These are phyloP conservation scores for Pogonomyrmex californicus DNA, from an alignment of 1,140 invertebrate species.

Conservation along the genomic window DNA sequence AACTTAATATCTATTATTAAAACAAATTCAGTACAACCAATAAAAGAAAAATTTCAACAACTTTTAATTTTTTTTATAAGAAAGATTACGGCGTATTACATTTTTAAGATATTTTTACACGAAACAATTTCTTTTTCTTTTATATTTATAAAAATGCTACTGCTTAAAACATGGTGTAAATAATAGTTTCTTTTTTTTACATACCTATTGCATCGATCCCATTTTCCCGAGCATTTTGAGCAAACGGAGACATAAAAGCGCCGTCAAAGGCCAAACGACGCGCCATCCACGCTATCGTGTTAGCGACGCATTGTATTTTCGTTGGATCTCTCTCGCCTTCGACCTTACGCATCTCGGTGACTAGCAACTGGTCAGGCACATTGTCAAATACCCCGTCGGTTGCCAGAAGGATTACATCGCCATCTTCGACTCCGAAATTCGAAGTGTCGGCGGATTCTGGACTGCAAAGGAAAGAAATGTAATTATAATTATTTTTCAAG, in stretches of 20 bases:
- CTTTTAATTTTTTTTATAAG: conserved; percentile 42
- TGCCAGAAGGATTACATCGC: conserved; percentile 97
- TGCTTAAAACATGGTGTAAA: conserved; percentile 2
- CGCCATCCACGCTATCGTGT: conserved; percentile 98
- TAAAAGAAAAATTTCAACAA: conserved; percentile 7
- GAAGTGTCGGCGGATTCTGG: conserved; percentile 96
- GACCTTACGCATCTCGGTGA: conserved; percentile 92
- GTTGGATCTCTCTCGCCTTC: conserved; percentile 91
- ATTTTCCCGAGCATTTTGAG: conserved; percentile 95
- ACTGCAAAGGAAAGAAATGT: conserved; percentile 85
- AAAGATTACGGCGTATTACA: neutral
- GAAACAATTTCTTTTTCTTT: conserved; percentile 13
- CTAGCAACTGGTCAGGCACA: conserved; percentile 95
- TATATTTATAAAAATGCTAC: neutral
- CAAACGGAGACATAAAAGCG: conserved; percentile 98
- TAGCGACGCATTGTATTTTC: conserved; percentile 95
- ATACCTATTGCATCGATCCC: conserved; percentile 97
- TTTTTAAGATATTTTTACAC: conserved; percentile 13
- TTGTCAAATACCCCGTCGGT: conserved; percentile 99
- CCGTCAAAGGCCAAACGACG: conserved; percentile 96
- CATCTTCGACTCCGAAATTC: conserved; percentile 96
- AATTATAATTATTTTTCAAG: conserved; percentile 7
- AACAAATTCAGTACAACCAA: neutral
- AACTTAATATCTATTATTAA: conserved; percentile 6
- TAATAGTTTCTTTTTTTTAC: conserved; percentile 69